Percentiles rank a stretch among this genome's conserved stretches.
Conservation (phyloP, 2,888 invertebrate species). For the Pseudeuparius sepicola region DNA sequence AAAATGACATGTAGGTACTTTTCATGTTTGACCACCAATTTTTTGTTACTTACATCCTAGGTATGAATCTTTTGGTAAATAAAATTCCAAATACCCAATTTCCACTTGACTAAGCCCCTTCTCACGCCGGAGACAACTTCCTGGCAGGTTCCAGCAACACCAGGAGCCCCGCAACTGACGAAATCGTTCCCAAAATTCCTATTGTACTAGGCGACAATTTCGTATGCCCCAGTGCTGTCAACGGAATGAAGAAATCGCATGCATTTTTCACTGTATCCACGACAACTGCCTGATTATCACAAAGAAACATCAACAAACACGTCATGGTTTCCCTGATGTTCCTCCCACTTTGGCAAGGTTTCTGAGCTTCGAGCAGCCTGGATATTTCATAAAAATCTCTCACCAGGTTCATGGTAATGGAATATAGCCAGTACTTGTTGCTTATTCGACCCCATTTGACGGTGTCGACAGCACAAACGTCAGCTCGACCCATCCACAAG, state of each 20-base stretch:
- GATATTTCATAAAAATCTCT: constrained; percentile 80
- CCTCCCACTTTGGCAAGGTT: constrained; percentile 18
- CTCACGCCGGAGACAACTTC: constrained; percentile 55
- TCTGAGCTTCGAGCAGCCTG: constrained; percentile 47
- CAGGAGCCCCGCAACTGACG: constrained; percentile 70
- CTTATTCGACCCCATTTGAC: constrained; percentile 65
- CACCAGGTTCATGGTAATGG: constrained; percentile 67
- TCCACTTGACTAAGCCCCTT: no score
- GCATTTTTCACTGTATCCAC: constrained; percentile 78
- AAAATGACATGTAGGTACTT: no score
- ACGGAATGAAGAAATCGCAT: constrained; percentile 80
- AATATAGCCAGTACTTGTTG: constrained; percentile 78
- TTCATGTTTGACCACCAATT: no score
- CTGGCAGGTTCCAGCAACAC: constrained; percentile 67
- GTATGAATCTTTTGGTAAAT: no score
- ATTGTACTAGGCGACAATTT: constrained; percentile 68
- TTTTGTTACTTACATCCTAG: no score
- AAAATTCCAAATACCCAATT: no score
- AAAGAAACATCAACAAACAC: not conserved
- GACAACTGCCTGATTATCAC: constrained; percentile 57
- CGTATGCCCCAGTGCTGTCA: constrained; percentile 69
- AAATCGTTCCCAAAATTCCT: constrained; percentile 69
- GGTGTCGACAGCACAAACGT: constrained; percentile 55
- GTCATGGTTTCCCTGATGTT: not conserved
- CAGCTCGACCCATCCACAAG: constrained; percentile 72